phyloP scores from a whole-genome alignment of 2,888 invertebrate species.

The Glyphotaelius pellucidus region DNA sequence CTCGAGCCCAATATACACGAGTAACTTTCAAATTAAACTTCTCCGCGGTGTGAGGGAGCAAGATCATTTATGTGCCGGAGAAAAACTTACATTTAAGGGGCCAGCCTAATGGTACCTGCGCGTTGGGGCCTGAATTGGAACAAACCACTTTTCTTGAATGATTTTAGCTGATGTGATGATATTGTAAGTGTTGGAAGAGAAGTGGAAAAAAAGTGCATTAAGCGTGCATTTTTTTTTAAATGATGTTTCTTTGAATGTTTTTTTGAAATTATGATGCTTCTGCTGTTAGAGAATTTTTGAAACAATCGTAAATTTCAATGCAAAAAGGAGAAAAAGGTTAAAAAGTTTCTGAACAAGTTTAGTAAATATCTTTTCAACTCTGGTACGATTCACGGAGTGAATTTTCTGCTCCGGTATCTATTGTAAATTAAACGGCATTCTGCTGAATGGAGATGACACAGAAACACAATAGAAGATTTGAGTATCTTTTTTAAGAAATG shows the following conservation, averaged over 20 bases:
- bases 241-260: background rate
- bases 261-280: background rate
- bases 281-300: background rate
- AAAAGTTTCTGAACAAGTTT: background rate
- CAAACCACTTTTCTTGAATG: background rate
- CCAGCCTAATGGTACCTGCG: background rate
- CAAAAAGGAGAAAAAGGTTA: background rate
- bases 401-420: background rate
- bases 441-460: background rate
- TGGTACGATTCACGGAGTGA: background rate
- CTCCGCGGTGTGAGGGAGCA: background rate
- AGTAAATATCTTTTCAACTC: background rate
- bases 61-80: slow-evolving; percentile 20
- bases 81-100: slow-evolving; percentile 40
- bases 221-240: background rate
- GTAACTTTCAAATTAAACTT: slow-evolving; percentile 57
- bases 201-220: background rate
- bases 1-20: slow-evolving; percentile 45
- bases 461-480: background rate
- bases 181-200: background rate
- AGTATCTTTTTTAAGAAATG: no score
- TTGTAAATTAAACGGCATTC: background rate
- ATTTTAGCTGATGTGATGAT: background rate
- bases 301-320: background rate
- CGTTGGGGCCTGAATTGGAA: background rate